Percentiles rank a stretch among this genome's conserved stretches.
Conservation (phyloP, 2,888 invertebrate genomes). For the Serripes groenlandicus region DNA sequence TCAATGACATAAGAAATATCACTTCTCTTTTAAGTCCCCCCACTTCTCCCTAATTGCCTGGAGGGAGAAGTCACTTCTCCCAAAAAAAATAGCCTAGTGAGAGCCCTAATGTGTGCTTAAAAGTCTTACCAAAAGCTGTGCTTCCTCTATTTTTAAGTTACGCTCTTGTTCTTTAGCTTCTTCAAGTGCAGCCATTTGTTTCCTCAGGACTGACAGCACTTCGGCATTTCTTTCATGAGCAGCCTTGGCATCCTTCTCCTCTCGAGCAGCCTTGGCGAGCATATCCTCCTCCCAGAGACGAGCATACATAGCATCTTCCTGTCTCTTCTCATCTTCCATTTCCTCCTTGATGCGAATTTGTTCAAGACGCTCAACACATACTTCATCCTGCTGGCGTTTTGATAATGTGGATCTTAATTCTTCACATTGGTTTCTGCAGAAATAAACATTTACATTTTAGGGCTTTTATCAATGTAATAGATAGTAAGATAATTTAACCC, state of each 20-base stretch:
- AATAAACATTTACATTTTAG: background rate
- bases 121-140: constrained; percentile 82
- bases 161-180: constrained; percentile 82
- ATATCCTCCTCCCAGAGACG: constrained; percentile 85
- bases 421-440: constrained; percentile 85
- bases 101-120: no score
- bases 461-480: background rate
- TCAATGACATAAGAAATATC: no score
- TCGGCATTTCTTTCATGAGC: constrained; percentile 82
- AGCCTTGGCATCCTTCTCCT: constrained; percentile 83
- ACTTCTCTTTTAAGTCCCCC: no score
- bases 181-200: constrained; percentile 85
- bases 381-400: constrained; percentile 84
- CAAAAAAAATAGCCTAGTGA: no score
- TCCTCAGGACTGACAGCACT: constrained; percentile 79
- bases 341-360: constrained; percentile 79
- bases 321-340: constrained; percentile 71
- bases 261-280: constrained; percentile 83
- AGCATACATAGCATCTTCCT: constrained; percentile 84
- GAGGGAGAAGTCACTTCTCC: no score
- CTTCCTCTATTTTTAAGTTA: constrained; percentile 84
- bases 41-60: no score
- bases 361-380: constrained; percentile 83
- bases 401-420: constrained; percentile 84
- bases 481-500: background rate